A percentile compares a stretch with the other conserved stretches of the same genome.
Conservation (phyloP, 2,113 vertebrate genomes). For the Pipa parva region DNA sequence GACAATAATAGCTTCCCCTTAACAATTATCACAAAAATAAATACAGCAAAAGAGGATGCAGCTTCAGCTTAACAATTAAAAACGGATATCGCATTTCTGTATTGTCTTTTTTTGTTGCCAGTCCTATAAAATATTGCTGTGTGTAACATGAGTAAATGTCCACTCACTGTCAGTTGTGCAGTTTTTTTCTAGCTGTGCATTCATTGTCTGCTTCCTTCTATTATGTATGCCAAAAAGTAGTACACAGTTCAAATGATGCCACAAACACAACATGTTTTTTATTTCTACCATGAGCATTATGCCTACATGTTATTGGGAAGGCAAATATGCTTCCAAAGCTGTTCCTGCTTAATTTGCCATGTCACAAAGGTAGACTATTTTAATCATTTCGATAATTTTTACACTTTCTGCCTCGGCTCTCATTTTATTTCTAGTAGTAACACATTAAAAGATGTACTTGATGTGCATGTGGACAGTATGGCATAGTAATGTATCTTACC, state of each 20-base stretch:
- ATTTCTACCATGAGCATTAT: too few species aligned
- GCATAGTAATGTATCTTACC: conserved; percentile 46
- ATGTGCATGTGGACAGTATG: conserved; percentile 9
- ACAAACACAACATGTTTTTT: neutral
- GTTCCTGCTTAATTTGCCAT: neutral
- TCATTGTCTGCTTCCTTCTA: conserved; percentile 11
- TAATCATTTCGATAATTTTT: conserved; percentile 22
- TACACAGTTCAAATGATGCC: neutral
- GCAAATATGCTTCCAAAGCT: conserved; percentile 1
- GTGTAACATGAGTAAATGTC: neutral
- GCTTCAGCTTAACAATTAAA: neutral
- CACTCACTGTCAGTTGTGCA: neutral
- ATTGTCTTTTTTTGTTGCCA: neutral
- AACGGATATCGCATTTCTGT: neutral
- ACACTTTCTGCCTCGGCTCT: neutral
- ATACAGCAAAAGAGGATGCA: too few species aligned
- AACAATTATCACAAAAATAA: too few species aligned
- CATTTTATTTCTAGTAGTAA: neutral
- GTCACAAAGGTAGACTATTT: conserved; percentile 8
- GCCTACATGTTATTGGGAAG: conserved; percentile 5
- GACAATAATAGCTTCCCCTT: too few species aligned
- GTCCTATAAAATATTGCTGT: neutral
- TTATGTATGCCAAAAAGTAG: neutral
- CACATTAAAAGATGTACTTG: accelerated
- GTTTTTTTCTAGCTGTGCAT: neutral